phyloP scores from a whole-genome alignment of 2,113 vertebrate species.

The Gobius niger region DNA sequence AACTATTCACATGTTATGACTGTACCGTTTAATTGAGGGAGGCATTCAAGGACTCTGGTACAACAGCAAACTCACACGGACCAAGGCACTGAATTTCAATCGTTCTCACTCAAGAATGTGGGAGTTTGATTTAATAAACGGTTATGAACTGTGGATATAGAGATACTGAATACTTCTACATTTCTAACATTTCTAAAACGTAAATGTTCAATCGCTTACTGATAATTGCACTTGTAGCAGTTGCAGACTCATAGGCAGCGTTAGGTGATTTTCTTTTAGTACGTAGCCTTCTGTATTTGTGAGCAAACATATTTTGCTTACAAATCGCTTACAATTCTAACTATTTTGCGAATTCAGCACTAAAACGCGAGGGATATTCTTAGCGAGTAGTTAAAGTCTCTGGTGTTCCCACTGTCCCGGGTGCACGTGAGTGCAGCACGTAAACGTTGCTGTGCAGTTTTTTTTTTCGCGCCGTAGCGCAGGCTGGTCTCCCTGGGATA shows the following conservation, averaged over 20 bases:
- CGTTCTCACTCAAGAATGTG: background rate
- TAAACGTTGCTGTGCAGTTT: conserved; percentile 43
- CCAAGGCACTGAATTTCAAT: no score
- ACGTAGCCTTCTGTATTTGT: background rate
- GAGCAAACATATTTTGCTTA: background rate
- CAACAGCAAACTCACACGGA: background rate
- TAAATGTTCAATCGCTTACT: no score
- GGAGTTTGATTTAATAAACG: no score
- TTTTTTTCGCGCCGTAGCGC: conserved; percentile 51
- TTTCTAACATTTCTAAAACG: no score
- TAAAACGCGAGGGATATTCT: no score
- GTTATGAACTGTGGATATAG: no score
- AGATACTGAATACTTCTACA: no score
- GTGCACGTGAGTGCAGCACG: conserved; percentile 43
- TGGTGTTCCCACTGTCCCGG: background rate
- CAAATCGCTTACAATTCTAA: no score
- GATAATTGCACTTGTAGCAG: no score
- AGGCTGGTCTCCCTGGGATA: conserved; percentile 65
- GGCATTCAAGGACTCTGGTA: conserved; percentile 18
- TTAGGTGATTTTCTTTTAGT: no score
- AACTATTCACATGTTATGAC: background rate
- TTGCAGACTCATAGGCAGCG: no score
- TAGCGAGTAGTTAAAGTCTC: background rate
- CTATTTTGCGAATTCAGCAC: background rate
- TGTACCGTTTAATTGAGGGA: background rate